Evolutionary conservation across 1,140 invertebrate species (phyloP), one percentile per base, ranked within the genome.

Genomic region (Drosophila repletoides): DNA sequence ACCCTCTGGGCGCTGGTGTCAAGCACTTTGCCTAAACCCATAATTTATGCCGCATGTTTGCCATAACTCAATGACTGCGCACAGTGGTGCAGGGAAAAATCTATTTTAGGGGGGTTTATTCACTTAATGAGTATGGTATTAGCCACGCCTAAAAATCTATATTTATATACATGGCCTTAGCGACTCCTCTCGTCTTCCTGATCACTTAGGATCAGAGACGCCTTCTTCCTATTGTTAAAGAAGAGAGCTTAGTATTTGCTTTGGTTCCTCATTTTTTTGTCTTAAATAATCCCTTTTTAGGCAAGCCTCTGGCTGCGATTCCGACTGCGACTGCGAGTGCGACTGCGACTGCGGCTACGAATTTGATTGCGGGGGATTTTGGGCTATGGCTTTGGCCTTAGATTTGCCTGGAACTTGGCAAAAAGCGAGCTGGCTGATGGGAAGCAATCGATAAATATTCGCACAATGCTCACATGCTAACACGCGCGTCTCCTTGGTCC

Each of bases 1-100:
- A 63, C 40, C 46, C 36, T 26, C 63, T 49, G 59, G 58, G 36
- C 48, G 46, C 38, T 55, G 61, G 52, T 45, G 55, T 61, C 48
- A 45, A 43, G 38, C 55, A 59, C 56, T 66, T 19, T 68, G 48
- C 71, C 51, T 33, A 58, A 74, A 69, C 59, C 67, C 75, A 86
- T 86, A 86, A 84, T 84, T 84, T 84, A 86, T 84, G 75, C 80
- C 67, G 80, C 80, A 84, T 84, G 80, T 72, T 84, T 84, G 80
- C 80, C 80, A 84, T 84, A 84, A 84, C 75, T 84, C 80, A 84
- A 80, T 86, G 80, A 70, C 71, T 60, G 66, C 48, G 43, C 72
- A 56, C 52, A 59, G 70, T 48, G 63, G 71, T 63, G 28, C n/a
- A n/a, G n/a, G n/a, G n/a, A n/a, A n/a, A n/a, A n/a, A n/a, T n/a